Evolutionary conservation across 2,888 invertebrate genomes (phyloP).

Genomic region (Anarsia innoxiella): DNA sequence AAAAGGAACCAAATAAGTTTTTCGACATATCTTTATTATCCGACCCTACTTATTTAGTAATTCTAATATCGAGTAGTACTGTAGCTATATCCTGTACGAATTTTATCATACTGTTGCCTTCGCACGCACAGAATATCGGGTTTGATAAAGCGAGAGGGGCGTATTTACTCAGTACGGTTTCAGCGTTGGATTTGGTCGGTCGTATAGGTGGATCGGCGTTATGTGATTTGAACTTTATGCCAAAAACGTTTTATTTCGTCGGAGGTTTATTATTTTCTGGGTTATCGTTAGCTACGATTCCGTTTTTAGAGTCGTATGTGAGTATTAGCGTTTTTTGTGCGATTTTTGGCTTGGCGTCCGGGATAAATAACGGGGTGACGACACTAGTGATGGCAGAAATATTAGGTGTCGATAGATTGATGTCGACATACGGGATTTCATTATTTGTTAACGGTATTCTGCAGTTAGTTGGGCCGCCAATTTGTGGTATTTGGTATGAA

Average conservation of each 20-base stretch:
- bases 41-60: conserved; percentile 87
- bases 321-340: conserved; percentile 81
- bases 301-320: conserved; percentile 78
- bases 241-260: conserved; percentile 87
- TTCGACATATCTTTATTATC: conserved; percentile 82
- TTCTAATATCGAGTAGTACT: conserved; percentile 87
- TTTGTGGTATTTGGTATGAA: conserved; percentile 84
- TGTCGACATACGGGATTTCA: conserved; percentile 90
- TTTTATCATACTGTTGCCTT: conserved; percentile 88
- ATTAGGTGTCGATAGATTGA: conserved; percentile 87
- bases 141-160: conserved; percentile 83
- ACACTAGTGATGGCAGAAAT: conserved; percentile 92
- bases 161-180: conserved; percentile 85
- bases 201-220: conserved; percentile 89
- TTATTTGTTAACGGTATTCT: conserved; percentile 88
- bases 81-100: conserved; percentile 92
- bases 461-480: conserved; percentile 86
- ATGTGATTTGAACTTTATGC: conserved; percentile 85
- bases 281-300: conserved; percentile 81
- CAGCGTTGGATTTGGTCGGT: conserved; percentile 86
- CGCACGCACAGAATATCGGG: conserved; percentile 81
- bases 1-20: conserved; percentile 73
- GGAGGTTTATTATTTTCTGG: conserved; percentile 87
- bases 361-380: conserved; percentile 89
- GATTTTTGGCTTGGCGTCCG: conserved; percentile 86